Conservation (phyloP, 2,797 vertebrate species). For the Epinephelus malabaricus region DNA sequence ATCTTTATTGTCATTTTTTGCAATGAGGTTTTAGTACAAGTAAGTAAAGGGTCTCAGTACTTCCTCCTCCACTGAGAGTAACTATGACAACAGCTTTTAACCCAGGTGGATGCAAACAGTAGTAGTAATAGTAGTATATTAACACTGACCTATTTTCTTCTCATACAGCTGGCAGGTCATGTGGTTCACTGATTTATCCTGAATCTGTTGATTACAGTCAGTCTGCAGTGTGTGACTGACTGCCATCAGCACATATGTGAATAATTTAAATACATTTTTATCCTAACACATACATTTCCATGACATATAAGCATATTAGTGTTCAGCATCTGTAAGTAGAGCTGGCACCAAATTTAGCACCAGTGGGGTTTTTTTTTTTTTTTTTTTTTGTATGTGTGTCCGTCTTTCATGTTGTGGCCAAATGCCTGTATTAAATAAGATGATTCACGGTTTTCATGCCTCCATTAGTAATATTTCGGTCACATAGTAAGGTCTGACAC, state of each 20-base stretch:
- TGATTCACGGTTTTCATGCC: neutral
- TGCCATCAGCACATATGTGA: neutral
- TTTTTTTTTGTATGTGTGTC: neutral
- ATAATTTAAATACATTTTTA: neutral
- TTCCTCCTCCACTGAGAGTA: constrained; percentile 1
- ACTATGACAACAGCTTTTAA: constrained; percentile 49
- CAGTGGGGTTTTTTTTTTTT: neutral
- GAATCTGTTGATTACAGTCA: constrained; percentile 10
- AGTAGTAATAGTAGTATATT: neutral
- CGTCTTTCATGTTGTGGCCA: neutral
- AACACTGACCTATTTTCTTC: constrained; percentile 58
- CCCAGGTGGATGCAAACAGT: constrained; percentile 31
- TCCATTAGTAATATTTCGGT: neutral
- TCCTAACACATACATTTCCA: neutral
- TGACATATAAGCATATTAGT: neutral
- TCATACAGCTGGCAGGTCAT: constrained; percentile 32
- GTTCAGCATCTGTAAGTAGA: neutral
- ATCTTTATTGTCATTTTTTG: too few species aligned
- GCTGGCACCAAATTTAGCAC: neutral
- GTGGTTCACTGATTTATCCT: constrained; percentile 29
- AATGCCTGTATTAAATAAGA: neutral
- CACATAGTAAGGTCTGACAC: neutral
- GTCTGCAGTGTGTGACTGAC: constrained; percentile 5
- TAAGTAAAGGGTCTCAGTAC: neutral
- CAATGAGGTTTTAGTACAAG: neutral